phyloP scores from a whole-genome alignment of 2,797 vertebrate genomes.

The Mormyrops boulengeri region DNA sequence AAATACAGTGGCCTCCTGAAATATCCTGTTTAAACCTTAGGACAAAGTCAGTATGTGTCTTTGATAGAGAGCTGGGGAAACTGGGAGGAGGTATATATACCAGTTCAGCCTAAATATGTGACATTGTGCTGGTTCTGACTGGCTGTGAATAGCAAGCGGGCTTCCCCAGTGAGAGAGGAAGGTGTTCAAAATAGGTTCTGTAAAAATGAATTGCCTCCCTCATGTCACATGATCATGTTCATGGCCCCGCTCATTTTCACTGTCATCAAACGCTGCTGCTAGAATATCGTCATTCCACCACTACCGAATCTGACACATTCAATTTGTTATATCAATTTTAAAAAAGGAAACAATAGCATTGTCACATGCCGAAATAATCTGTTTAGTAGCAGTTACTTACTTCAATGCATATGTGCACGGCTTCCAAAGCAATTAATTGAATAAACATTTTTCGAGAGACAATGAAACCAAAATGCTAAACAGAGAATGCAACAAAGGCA shows the following conservation, averaged over 20 bases:
- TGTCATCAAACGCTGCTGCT: not conserved
- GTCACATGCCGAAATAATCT: not conserved
- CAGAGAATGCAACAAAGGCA: not conserved
- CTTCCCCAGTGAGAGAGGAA: not conserved
- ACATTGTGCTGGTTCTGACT: not conserved
- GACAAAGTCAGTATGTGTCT: not conserved
- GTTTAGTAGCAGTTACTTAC: not conserved
- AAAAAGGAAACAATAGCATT: not conserved
- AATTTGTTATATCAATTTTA: not conserved
- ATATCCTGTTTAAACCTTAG: not conserved
- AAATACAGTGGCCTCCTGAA: not conserved
- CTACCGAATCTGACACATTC: not conserved
- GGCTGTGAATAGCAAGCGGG: not conserved
- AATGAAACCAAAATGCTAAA: not conserved
- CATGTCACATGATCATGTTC: not conserved
- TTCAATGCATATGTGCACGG: not conserved
- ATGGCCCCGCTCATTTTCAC: not conserved
- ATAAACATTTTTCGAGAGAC: not conserved
- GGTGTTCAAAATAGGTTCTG: not conserved
- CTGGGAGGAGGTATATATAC: not conserved
- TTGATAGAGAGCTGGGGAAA: not conserved
- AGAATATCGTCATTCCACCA: not conserved
- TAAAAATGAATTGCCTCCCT: not conserved
- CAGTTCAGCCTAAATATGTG: not conserved
- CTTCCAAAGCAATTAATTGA: slow-evolving; percentile 1